A percentile compares a stretch with the other conserved stretches of the same genome.
Conservation (phyloP, 2,113 vertebrate species). For the Daboia siamensis region DNA sequence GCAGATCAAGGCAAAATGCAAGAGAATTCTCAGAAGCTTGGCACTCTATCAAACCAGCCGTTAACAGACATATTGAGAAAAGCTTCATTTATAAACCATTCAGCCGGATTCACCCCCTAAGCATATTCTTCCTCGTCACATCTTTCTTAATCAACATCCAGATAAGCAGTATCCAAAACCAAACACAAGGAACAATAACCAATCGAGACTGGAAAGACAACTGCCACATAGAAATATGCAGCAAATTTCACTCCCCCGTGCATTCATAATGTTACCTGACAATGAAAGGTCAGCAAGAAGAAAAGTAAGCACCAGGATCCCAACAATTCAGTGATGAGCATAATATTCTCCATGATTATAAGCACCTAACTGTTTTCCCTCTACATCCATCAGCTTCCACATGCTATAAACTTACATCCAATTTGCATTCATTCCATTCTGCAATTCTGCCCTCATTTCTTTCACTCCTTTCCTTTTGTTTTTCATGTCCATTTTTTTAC, state of each 20-base stretch:
- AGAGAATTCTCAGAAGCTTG: not conserved
- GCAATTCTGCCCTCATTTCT: not conserved
- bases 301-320: not conserved
- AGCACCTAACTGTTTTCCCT: not conserved
- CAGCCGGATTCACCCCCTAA: not conserved
- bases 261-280: not conserved
- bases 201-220: not conserved
- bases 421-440: not conserved
- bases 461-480: not conserved
- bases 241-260: not conserved
- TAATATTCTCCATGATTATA: not conserved
- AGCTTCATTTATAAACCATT: not conserved
- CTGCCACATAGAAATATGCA: not conserved
- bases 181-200: no score
- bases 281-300: not conserved
- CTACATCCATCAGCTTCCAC: not conserved
- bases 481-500: not conserved
- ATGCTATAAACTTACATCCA: not conserved
- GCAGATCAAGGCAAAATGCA: not conserved
- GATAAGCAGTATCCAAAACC: no score
- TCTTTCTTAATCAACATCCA: not conserved
- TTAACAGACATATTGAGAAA: not conserved
- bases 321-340: not conserved
- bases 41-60: not conserved
- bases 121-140: not conserved